Base-by-base conservation (phyloP, 2,797 vertebrate species). In the Enteromius paludinosus region DNA sequence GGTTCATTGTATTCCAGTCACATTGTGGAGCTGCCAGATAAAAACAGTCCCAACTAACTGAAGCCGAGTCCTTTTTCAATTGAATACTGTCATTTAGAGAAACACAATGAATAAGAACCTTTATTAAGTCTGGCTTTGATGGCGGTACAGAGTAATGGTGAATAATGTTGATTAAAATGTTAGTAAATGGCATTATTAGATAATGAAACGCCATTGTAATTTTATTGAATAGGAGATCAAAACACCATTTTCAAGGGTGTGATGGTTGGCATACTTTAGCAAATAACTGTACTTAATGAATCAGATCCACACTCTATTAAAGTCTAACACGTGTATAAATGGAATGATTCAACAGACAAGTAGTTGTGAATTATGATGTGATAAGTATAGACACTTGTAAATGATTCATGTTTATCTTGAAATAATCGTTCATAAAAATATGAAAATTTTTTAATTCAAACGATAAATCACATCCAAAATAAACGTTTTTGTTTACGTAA, bases 21-120 rank as follows among this genome's bases (percentile, higher is more conserved):
- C 49, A 86, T 72, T 89, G 87, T 92, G 89, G 73, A 81, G 70
- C 78, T 71, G 18, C 76, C 70, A 90, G 88, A 91, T 92, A 88
- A 87, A 83, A 77, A 49, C 28, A 69, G 56, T 77, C 87, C 87
- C 52, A 78, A 64, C 82, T 81, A 78, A 59, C 79, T 74, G 75
- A 41, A 88, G 84, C 54, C 11, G 56, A 69, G 74, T 87, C 7
- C 28, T 86, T 79, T 87, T 87, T 87, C 86, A 80, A 69, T 43
- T 33, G 45, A 71, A 83, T 81, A 66, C 69, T 81, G 85, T 62
- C 73, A 89, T 88, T 88, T 78, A 85, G 80, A 81, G 72, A 85
- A 84, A 79, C 18, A 59, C 66, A 83, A 89, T 89, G 87, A 87
- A 88, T 88, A 89, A 79, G 74, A 54, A 35, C 74, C 78, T 68